Conservation (phyloP, 2,113 vertebrate species). For the Himantopus leucocephalus region DNA sequence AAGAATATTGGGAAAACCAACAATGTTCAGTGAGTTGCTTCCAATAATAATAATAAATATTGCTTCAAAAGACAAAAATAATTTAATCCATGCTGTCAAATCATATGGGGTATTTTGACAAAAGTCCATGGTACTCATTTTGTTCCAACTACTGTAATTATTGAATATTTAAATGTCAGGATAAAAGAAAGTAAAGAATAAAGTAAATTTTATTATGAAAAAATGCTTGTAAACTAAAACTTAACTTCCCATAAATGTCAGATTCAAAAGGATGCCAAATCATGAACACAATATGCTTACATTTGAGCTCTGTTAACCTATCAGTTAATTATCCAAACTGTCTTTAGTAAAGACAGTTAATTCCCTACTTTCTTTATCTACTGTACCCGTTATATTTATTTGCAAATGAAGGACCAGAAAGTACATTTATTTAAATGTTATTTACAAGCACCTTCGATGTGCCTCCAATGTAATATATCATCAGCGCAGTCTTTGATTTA, state of each 20-base stretch:
- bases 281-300: not conserved
- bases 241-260: not conserved
- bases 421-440: not conserved
- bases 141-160: not conserved
- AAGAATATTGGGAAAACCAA: not conserved
- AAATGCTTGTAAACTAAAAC: not conserved
- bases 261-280: not conserved
- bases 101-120: not conserved
- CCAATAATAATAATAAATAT: not conserved
- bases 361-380: not conserved
- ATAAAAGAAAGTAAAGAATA: constrained; percentile 2
- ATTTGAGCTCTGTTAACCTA: not conserved
- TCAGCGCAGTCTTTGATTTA: constrained; percentile 2
- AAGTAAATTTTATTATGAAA: not conserved
- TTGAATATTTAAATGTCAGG: not conserved
- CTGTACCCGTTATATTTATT: not conserved
- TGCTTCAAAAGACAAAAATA: not conserved
- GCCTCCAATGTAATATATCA: not conserved
- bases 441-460: constrained; percentile 9
- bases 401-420: constrained; percentile 54
- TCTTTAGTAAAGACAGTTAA: not conserved
- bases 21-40: not conserved
- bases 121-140: not conserved
- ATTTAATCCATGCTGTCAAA: not conserved
- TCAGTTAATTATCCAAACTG: not conserved